Base-by-base conservation (phyloP, 2,113 vertebrate species). In the Emydura subglobosa region DNA sequence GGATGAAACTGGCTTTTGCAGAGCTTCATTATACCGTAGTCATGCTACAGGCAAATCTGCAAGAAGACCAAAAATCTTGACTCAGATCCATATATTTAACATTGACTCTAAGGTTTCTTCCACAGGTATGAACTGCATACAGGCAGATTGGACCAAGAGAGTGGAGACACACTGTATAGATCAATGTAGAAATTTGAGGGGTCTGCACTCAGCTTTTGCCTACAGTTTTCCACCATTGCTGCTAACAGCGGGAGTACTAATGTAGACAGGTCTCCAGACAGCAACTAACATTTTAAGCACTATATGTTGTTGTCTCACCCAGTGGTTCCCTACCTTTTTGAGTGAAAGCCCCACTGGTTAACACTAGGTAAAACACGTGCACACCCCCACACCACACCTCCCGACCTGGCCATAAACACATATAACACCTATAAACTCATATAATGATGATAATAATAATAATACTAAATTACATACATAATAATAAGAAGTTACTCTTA, bases 201-300 rank as follows among this genome's bases (percentile, higher is more conserved):
- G 61, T 68, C 61, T 65, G 74, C 84, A 44, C 17, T 86, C 83
- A 42, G 4, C 27, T 91, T 87, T 86, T 72, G 61, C 19, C 5
- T 54, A 79, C n/a, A 54, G 88, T 76, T 94, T 94, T 95, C 55
- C 92, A 34, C 34, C 19, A 49, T 61, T 93, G 51, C 34, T 95
- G 92, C 16, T 59, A 86, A 94, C 2, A 86, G 44, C 39, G 50
- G 13, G 53, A 81, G 55, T 74, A 49, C 25, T n/a, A 79, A 22
- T 51, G 10, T n/a, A 61, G 55, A 80, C 25, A 91, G 34, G 85
- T 59, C 17, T 96, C 96, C 44, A 86, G 53, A 29, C 80, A 65
- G 49, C 82, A 95, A 95, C 50, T 84, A 82, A 50, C 85, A 94
- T 34, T 78, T 94, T 86, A 94, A 31, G 9, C 81, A 95, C 87